phyloP scores from a whole-genome alignment of 2,797 vertebrate species.

The Bradypus variegatus region DNA sequence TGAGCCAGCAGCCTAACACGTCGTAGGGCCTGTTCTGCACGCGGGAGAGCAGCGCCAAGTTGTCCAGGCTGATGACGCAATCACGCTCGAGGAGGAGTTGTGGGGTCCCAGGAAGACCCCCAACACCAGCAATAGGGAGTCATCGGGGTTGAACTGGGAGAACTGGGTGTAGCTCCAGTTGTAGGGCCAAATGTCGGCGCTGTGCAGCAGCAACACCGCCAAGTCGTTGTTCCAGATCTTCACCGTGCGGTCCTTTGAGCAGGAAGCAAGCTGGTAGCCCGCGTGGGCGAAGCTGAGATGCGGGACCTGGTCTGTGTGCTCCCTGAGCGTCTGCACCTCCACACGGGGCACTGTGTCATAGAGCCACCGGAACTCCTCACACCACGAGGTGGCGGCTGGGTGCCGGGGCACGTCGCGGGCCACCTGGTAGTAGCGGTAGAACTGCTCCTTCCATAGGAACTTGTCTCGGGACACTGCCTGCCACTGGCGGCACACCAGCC shows the following conservation, averaged over 20 bases:
- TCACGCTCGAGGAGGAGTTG: conserved; percentile 92
- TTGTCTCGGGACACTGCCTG: conserved; percentile 89
- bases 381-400: conserved; percentile 93
- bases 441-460: conserved; percentile 92
- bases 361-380: conserved; percentile 89
- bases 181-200: conserved; percentile 92
- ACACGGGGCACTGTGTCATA: conserved; percentile 92
- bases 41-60: conserved; percentile 88
- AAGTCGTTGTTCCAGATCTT: conserved; percentile 94
- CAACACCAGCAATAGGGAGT: conserved; percentile 91
- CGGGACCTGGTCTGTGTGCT: conserved; percentile 93
- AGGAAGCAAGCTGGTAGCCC: conserved; percentile 90
- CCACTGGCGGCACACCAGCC: conserved; percentile 90
- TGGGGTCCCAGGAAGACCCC: conserved; percentile 94
- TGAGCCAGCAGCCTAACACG: conserved; percentile 98
- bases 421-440: conserved; percentile 91
- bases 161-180: conserved; percentile 99
- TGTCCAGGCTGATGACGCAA: conserved; percentile 96
- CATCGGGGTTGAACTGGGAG: conserved; percentile 96
- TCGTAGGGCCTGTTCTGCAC: conserved; percentile 97
- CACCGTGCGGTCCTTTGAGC: conserved; percentile 97
- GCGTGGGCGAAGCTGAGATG: conserved; percentile 95
- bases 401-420: conserved; percentile 86
- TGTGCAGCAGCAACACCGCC: conserved; percentile 89
- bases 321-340: conserved; percentile 90